Conservation (phyloP, 64 coral and sea anemone species). For the Porites lutea region DNA sequence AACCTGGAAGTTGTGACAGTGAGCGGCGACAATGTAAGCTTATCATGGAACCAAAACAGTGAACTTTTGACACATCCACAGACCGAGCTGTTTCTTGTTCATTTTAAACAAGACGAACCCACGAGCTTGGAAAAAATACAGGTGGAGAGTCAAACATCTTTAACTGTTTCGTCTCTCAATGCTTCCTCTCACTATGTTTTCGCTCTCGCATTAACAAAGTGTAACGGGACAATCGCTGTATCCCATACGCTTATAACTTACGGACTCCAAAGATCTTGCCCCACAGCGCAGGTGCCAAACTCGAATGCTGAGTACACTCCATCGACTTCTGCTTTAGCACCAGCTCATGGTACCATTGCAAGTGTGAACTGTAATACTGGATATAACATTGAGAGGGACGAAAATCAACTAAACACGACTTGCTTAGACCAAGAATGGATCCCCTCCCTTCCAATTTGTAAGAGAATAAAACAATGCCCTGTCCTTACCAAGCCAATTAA, state of each 20-base stretch:
- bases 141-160: not conserved
- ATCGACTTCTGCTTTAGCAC: not conserved
- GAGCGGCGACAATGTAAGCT: not conserved
- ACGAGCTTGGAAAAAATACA: not conserved
- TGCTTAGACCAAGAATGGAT: conserved; percentile 42
- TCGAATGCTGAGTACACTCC: not conserved
- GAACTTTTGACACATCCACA: not conserved
- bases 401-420: not conserved
- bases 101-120: not conserved
- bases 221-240: conserved; percentile 14
- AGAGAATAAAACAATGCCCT: conserved; percentile 10
- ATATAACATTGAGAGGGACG: not conserved
- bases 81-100: conserved; percentile 4
- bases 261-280: conserved; percentile 7
- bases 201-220: conserved; percentile 21
- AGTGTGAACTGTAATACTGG: not conserved
- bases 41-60: conserved; percentile 25
- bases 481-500: not conserved
- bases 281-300: not conserved
- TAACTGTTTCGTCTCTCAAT: not conserved
- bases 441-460: not conserved
- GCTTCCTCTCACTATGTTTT: conserved; percentile 29
- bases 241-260: not conserved
- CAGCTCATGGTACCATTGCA: conserved; percentile 26
- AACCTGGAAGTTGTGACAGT: not conserved